Evolutionary conservation across 2,113 vertebrate species (phyloP).

Genomic region (Calonectris borealis): DNA sequence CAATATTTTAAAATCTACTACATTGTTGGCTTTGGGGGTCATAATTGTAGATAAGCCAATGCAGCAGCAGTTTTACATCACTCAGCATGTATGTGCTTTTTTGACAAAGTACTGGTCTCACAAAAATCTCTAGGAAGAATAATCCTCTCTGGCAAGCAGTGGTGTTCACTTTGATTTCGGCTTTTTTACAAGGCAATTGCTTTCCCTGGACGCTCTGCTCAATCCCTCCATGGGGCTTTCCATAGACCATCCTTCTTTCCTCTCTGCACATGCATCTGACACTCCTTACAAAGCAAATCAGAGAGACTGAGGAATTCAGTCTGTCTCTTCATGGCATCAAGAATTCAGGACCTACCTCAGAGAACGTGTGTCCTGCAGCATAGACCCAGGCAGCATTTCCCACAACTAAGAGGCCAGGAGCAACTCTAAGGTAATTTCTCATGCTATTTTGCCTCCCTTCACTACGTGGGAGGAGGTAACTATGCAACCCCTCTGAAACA

Average conservation of each 20-base stretch:
- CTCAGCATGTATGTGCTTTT: neutral
- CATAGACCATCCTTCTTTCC: neutral
- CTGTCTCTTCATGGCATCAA: neutral
- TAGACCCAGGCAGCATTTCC: neutral
- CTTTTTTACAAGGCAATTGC: neutral
- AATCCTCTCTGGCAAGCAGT: neutral
- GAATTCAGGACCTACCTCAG: neutral
- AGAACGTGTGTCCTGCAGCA: neutral
- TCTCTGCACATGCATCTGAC: neutral
- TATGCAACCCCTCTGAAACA: neutral
- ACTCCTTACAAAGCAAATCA: neutral
- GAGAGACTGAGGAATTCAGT: neutral
- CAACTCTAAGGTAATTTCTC: neutral
- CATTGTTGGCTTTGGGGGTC: neutral
- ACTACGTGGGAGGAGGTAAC: accelerated
- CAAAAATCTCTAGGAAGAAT: neutral
- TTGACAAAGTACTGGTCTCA: neutral
- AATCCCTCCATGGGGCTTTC: neutral
- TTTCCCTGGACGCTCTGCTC: neutral
- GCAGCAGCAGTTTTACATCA: neutral
- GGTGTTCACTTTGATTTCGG: neutral
- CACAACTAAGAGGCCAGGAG: neutral
- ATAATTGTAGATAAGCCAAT: neutral
- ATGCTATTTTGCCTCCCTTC: accelerated
- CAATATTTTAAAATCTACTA: neutral